These are phyloP conservation scores for Drosophila monieri DNA, from an alignment of 2,888 invertebrate genomes.

Conservation along the genomic window DNA sequence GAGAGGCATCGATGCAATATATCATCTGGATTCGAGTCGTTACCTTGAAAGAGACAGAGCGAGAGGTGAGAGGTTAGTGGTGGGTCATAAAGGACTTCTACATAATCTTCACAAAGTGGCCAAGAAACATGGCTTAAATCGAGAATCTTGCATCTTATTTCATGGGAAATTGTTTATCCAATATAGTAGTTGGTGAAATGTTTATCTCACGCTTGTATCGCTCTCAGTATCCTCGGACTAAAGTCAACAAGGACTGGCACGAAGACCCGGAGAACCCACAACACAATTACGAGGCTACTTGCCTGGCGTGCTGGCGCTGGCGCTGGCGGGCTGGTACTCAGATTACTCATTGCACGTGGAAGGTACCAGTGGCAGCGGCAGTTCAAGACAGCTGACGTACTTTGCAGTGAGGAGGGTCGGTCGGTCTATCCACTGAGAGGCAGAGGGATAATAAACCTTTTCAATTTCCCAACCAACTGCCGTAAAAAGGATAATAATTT, in stretches of 20 bases:
- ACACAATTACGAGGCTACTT: constrained; percentile 24
- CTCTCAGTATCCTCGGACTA: constrained; percentile 4
- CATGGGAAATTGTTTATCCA: background rate
- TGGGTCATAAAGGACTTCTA: constrained; percentile 18
- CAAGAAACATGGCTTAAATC: background rate
- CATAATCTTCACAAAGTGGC: constrained; percentile 6
- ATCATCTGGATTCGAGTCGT: constrained; percentile 43
- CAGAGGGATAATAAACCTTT: constrained; percentile 23
- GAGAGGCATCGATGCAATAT: constrained; percentile 43
- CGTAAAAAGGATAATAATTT: constrained; percentile 13
- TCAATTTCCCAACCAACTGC: constrained; percentile 10
- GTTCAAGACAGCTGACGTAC: constrained; percentile 29
- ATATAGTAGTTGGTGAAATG: constrained; percentile 2
- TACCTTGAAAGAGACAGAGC: constrained; percentile 37
- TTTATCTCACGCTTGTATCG: background rate
- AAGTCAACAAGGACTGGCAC: constrained; percentile 31
- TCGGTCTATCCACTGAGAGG: no score
- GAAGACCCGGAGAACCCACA: constrained; percentile 20
- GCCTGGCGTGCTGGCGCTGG: constrained; percentile 4
- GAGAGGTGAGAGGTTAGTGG: constrained; percentile 18
- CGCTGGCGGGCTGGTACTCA: constrained; percentile 19
- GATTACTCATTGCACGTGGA: constrained; percentile 28
- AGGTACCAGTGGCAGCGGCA: constrained; percentile 16
- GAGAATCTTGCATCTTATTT: background rate
- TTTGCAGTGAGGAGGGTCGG: no score